Evolutionary conservation across 2,113 vertebrate genomes (phyloP).

Genomic region (Meles meles): DNA sequence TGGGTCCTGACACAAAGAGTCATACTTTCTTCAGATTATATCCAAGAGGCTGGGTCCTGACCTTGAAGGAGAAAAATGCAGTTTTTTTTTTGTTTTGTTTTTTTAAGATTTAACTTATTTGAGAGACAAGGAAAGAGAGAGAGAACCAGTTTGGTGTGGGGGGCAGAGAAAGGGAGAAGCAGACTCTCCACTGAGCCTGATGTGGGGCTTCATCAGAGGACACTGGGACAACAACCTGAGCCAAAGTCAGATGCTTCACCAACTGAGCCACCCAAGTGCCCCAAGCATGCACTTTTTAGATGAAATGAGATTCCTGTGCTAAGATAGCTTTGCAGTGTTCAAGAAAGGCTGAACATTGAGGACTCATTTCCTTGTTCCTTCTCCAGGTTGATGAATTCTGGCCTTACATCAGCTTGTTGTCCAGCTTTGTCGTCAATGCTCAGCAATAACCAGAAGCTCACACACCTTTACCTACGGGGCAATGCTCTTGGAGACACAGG

Average conservation of each 20-base stretch:
- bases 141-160: background rate
- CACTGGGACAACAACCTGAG: background rate
- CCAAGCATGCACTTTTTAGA: background rate
- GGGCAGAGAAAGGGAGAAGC: background rate
- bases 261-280: background rate
- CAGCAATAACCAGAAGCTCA: constrained; percentile 74
- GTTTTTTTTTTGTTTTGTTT: background rate
- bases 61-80: background rate
- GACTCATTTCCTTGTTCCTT: background rate
- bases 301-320: background rate
- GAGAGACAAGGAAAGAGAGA: background rate
- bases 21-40: background rate
- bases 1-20: background rate
- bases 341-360: background rate
- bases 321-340: background rate
- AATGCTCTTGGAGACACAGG: constrained; percentile 80
- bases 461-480: constrained; percentile 79
- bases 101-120: background rate
- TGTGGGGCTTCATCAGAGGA: background rate
- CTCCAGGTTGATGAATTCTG: constrained; percentile 76
- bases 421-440: constrained; percentile 67
- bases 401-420: constrained; percentile 72
- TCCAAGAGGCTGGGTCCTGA: background rate
- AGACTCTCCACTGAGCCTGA: background rate
- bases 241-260: too few species aligned